Base-by-base conservation (phyloP, 2,797 vertebrate species). In the Phrynocephalus guinanensis region DNA sequence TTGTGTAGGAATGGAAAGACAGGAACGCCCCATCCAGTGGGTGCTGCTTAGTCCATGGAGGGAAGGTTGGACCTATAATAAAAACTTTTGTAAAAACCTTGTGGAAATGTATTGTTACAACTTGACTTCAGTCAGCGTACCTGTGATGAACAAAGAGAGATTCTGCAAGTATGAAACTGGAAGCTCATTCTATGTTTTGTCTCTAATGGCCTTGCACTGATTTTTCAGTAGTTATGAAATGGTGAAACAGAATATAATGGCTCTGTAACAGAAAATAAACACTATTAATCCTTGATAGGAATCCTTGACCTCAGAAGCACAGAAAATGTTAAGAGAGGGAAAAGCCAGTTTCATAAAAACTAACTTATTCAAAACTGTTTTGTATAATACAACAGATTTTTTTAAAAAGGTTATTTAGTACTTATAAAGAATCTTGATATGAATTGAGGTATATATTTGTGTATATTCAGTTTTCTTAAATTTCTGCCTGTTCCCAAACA, bases 241-340 rank as follows among this genome's bases (percentile, higher is more conserved):
- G 30, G 50, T n/a, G 8, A 5, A 66, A 52, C 38, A 63, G 15
- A 56, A 56, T 38, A 44, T 80, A 28, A 44, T 60, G 30, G 30
- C 18, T 3, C 2, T 24, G 56, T 26, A 44, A 26, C 2, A 44
- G 38, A 44, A 33, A 73, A 33, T 52, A 71, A 79, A 44, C 24
- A 86, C 50, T 56, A 60, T 26, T 16, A 56, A 26, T 71, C 76
- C 24, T 63, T 80, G 85, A 86, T 28, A 60, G 30, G 68, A 80
- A 72, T 86, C 67, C 50, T 86, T 86, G 67, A 86, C 52, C 66
- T 8, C 71, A 56, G 52, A 56, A 56, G 52, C 9, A 56, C 13
- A 56, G 66, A 79, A 79, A 71, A 79, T 11, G 4, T 18, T 2
- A 28, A 63, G 16, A 56, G 9, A 9, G 38, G 6, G 2, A 33